Evolutionary conservation across 2,797 vertebrate genomes (phyloP).

Genomic region (Halcyon chelicuti): DNA sequence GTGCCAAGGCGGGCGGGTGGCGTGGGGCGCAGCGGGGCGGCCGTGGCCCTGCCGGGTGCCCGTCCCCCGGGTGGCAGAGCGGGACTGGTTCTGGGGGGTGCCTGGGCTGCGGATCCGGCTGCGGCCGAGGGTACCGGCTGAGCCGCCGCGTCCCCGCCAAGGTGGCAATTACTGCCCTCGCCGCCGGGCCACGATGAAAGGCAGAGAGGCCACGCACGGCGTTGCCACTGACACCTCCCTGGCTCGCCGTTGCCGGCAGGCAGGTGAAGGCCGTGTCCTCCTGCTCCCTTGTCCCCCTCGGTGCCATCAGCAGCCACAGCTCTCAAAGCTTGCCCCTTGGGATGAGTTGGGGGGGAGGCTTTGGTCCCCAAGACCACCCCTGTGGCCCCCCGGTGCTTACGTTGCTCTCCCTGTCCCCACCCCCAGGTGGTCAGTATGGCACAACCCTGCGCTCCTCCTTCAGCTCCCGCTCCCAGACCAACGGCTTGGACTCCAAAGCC

Average conservation of each 20-base stretch:
- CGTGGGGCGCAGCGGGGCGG: fast-evolving
- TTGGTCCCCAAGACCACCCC: no score
- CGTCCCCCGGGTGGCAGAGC: fast-evolving
- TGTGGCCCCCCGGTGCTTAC: fast-evolving
- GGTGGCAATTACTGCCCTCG: not conserved
- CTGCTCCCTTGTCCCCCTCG: fast-evolving
- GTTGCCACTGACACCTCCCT: not conserved
- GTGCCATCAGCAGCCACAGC: fast-evolving
- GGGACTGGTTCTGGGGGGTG: not conserved
- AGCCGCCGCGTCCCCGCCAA: not conserved
- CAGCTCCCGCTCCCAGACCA: slow-evolving; percentile 79
- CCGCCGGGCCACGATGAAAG: not conserved
- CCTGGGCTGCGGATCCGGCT: not conserved
- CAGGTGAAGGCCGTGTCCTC: not conserved
- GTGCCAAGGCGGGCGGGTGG: not conserved
- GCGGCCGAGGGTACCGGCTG: fast-evolving
- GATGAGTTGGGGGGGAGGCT: not conserved
- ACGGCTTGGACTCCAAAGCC: slow-evolving; percentile 53
- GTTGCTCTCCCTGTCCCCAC: fast-evolving
- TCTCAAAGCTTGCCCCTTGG: fast-evolving
- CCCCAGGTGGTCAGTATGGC: slow-evolving; percentile 44
- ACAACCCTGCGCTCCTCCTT: slow-evolving; percentile 64
- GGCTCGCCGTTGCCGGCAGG: not conserved
- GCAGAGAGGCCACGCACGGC: not conserved
- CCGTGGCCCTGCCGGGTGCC: fast-evolving